A percentile compares a stretch with the other conserved stretches of the same genome.
These are phyloP conservation scores for Ambastaia sidthimunki DNA, from an alignment of 2,797 vertebrate genomes.

Conservation along the genomic window DNA sequence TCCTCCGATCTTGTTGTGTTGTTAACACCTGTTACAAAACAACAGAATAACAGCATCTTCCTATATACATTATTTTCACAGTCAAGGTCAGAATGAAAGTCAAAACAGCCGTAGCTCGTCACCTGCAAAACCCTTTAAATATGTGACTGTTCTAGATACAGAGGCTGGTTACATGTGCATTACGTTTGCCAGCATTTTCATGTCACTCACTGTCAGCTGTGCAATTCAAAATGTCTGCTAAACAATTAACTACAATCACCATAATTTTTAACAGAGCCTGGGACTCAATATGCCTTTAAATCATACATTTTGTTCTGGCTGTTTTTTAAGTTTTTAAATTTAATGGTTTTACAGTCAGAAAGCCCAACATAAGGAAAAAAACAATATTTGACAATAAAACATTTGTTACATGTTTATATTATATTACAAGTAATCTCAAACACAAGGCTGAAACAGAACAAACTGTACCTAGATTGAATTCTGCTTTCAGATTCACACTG, in stretches of 20 bases:
- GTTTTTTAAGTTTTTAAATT: too few relatives aligned
- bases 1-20: too few relatives aligned
- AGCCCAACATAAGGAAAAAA: neutral
- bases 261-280: neutral
- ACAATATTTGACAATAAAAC: neutral
- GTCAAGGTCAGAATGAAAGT: slow-evolving; percentile 32
- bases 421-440: neutral
- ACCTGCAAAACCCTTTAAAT: neutral
- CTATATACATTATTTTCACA: neutral
- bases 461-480: neutral
- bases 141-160: neutral
- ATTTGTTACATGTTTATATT: neutral
- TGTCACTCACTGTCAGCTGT: slow-evolving; percentile 1
- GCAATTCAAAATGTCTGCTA: neutral
- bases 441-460: neutral
- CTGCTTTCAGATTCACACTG: neutral
- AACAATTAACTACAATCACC: neutral
- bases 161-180: neutral
- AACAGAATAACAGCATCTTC: neutral
- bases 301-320: too few relatives aligned
- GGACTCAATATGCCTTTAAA: neutral
- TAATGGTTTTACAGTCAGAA: too few relatives aligned
- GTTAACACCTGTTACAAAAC: slow-evolving; percentile 29
- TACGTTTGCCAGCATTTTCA: too few relatives aligned
- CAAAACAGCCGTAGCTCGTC: slow-evolving; percentile 19